Conservation (phyloP, 2,888 invertebrate species). For the Allygus modestus region DNA sequence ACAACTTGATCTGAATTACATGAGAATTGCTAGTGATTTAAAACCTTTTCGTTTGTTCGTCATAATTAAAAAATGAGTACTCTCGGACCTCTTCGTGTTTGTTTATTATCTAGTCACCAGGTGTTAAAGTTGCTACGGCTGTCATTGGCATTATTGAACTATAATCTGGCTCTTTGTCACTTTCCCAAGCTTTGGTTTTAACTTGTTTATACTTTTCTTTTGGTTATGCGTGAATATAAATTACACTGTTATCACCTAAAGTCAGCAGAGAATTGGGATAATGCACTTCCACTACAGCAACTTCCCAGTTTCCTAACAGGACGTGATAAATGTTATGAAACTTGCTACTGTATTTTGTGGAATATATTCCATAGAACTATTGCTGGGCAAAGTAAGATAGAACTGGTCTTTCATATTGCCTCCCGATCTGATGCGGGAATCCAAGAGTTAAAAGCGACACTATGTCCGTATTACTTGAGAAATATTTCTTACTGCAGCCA, state of each 20-base stretch:
- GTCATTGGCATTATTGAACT: neutral
- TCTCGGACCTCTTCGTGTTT: neutral
- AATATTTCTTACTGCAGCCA: slow-evolving; percentile 23
- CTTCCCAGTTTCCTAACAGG: slow-evolving; percentile 43
- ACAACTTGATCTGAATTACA: slow-evolving; percentile 67
- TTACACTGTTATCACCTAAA: neutral
- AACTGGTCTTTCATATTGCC: neutral
- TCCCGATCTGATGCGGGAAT: neutral
- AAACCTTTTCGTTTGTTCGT: neutral
- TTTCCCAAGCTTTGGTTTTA: neutral
- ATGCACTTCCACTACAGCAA: slow-evolving; percentile 61
- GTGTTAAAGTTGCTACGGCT: neutral
- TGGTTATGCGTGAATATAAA: slow-evolving; percentile 5
- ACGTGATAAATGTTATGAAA: slow-evolving; percentile 69
- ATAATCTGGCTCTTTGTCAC: neutral
- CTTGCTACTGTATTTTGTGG: slow-evolving; percentile 69
- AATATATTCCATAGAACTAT: slow-evolving; percentile 69
- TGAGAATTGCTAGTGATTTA: neutral
- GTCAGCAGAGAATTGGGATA: neutral
- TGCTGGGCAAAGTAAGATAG: slow-evolving; percentile 35
- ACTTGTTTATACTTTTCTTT: neutral
- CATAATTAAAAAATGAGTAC: neutral
- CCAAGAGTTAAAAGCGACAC: slow-evolving; percentile 14
- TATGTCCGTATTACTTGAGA: slow-evolving; percentile 43
- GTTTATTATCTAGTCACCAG: slow-evolving; percentile 25